phyloP scores from a whole-genome alignment of 2,888 invertebrate genomes.

The Drosophila ezoana region DNA sequence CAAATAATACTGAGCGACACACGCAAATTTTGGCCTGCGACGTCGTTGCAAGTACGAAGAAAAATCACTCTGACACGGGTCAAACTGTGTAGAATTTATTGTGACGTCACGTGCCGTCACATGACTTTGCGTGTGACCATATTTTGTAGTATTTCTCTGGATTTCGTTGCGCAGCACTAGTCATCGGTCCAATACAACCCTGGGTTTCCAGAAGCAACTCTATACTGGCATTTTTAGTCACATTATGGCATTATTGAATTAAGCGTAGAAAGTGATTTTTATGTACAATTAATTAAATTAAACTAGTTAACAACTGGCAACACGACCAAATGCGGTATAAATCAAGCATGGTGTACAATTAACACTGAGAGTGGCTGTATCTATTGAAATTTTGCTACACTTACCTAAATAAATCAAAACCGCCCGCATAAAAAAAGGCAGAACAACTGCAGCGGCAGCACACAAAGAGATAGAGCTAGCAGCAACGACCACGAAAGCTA shows the following conservation, averaged over 20 bases:
- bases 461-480: constrained; percentile 52
- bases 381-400: constrained; percentile 11
- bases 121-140: constrained; percentile 69
- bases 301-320: constrained; percentile 44
- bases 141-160: constrained; percentile 16
- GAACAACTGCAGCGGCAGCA: constrained; percentile 38
- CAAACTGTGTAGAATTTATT: constrained; percentile 61
- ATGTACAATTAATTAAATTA: constrained; percentile 70
- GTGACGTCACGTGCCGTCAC: constrained; percentile 80
- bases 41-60: constrained; percentile 74
- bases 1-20: constrained; percentile 74
- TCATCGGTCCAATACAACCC: constrained; percentile 12
- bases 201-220: constrained; percentile 20
- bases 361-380: constrained; percentile 10
- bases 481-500: constrained; percentile 22
- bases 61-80: constrained; percentile 67
- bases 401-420: constrained; percentile 26
- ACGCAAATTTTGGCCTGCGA: constrained; percentile 74
- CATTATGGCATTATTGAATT: constrained; percentile 60
- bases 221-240: constrained; percentile 47
- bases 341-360: constrained; percentile 13
- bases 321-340: constrained; percentile 32
- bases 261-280: constrained; percentile 62
- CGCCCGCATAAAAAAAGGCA: constrained; percentile 35
- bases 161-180: constrained; percentile 28